These are phyloP conservation scores for Todus mexicanus DNA, from an alignment of 2,797 vertebrate species.

Conservation along the genomic window DNA sequence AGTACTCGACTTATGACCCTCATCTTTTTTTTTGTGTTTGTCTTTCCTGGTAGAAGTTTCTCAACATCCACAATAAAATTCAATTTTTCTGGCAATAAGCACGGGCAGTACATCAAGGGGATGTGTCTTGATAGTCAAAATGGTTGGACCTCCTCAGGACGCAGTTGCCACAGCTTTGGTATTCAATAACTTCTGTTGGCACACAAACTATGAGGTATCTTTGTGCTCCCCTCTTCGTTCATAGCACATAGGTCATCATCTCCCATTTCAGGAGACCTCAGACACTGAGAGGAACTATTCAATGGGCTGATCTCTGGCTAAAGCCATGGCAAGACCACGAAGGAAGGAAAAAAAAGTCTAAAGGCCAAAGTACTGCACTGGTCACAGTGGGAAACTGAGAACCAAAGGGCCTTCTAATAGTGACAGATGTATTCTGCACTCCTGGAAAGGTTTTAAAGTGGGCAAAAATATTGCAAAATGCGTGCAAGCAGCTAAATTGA, in stretches of 20 bases:
- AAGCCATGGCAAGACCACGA: background rate
- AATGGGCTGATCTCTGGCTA: background rate
- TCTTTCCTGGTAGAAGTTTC: too few species aligned
- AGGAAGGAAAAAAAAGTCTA: background rate
- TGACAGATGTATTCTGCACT: background rate
- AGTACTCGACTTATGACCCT: background rate
- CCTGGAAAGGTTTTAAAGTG: background rate
- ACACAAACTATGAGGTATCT: background rate
- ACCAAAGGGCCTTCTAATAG: background rate
- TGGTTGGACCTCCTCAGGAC: background rate
- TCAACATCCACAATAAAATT: background rate
- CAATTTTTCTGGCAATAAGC: background rate
- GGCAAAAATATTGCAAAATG: background rate
- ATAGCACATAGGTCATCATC: background rate
- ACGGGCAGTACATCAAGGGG: background rate
- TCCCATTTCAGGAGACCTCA: background rate
- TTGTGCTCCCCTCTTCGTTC: background rate
- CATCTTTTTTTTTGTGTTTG: too few species aligned
- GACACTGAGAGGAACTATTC: background rate
- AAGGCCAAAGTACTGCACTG: background rate
- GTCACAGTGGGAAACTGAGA: background rate
- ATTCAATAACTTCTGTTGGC: background rate
- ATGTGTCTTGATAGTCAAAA: background rate
- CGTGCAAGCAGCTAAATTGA: background rate
- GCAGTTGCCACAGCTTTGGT: background rate